phyloP scores from a whole-genome alignment of 2,113 vertebrate species.

The Cinclus cinclus region DNA sequence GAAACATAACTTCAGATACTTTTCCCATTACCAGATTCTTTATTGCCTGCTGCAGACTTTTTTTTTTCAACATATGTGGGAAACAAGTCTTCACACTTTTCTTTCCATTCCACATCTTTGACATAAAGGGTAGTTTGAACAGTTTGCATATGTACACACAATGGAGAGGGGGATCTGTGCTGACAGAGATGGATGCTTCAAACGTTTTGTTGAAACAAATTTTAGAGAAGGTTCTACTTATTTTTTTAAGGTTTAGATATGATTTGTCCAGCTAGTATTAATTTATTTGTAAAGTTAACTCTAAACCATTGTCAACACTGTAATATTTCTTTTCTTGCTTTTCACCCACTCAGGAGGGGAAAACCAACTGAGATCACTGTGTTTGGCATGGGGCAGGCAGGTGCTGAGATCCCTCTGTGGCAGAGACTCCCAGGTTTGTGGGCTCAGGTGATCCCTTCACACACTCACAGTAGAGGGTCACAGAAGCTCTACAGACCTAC shows the following conservation, averaged over 20 bases:
- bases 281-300: background rate
- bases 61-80: slow-evolving; percentile 17
- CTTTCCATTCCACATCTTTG: slow-evolving; percentile 20
- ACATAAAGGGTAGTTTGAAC: background rate
- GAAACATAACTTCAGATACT: slow-evolving; percentile 15
- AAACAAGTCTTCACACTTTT: slow-evolving; percentile 29
- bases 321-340: background rate
- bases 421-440: background rate
- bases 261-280: background rate
- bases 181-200: background rate
- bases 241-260: background rate
- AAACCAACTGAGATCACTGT: background rate
- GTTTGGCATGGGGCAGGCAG: background rate
- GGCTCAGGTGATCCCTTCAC: background rate
- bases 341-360: background rate
- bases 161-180: slow-evolving; percentile 10
- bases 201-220: background rate
- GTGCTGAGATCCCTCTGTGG: background rate
- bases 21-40: background rate
- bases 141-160: slow-evolving; percentile 10
- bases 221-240: background rate
- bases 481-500: background rate
- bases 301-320: background rate
- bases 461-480: background rate
- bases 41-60: slow-evolving; percentile 5